phyloP scores from a whole-genome alignment of 1,140 invertebrate species.

The Vollenhovia emeryi region DNA sequence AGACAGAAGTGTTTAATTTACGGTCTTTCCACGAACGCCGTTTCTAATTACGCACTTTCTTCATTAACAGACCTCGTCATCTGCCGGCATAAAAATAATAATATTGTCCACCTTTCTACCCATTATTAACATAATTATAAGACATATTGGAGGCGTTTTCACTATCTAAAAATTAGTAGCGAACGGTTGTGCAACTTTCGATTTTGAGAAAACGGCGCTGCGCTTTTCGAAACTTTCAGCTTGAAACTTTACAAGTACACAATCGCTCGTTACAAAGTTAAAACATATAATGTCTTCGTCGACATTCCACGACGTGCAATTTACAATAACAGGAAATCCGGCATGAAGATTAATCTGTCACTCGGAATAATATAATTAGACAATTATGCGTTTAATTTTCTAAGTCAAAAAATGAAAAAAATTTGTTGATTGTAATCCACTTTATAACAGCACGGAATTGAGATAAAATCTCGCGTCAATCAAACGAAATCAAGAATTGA shows the following conservation, averaged over 20 bases:
- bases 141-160: background rate
- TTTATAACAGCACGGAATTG: background rate
- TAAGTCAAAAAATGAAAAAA: background rate
- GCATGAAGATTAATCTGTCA: background rate
- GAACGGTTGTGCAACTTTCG: background rate
- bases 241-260: background rate
- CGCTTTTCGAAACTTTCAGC: background rate
- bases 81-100: constrained; percentile 25
- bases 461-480: background rate
- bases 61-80: background rate
- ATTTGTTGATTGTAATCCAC: background rate
- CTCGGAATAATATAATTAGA: background rate
- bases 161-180: constrained; percentile 19
- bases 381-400: background rate
- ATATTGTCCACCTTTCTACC: constrained; percentile 25
- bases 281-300: background rate
- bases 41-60: constrained; percentile 45
- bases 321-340: background rate
- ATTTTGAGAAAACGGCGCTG: background rate
- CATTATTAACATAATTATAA: constrained; percentile 47
- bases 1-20: background rate
- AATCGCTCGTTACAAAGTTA: background rate
- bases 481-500: background rate
- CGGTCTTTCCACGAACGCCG: background rate
- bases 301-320: background rate